Base-by-base conservation (phyloP, 2,113 vertebrate genomes). In the Lophochroa leadbeateri region DNA sequence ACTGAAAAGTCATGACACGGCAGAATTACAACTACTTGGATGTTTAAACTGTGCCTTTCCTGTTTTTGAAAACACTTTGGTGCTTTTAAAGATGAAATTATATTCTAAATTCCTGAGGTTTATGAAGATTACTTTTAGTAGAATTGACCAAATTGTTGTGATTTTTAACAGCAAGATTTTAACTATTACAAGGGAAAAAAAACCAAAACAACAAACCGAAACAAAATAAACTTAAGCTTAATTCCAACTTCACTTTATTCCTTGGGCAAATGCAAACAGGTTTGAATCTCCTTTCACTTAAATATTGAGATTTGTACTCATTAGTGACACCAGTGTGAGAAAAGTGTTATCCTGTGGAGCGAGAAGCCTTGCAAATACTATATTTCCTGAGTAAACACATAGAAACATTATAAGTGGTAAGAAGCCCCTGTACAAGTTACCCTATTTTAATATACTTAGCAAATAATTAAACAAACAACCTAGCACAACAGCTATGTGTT, bases 21-120 rank as follows among this genome's bases (percentile, higher is more conserved):
- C 65, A 85, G 57, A 94, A 89, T 31, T 52, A 49, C 16, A 82
- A 60, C 11, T 52, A 31, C 44, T 53, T 74, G 64, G 55, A 81
- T 78, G 58, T 82, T 91, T 88, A 94, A 93, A 91, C 41, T 77
- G 8, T 41, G 25, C 28, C 69, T 80, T 96, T 97, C 88, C 94
- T 96, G 88, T 11, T 96, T 92, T 76, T 65, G 33, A 92, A 88
- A 3, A 2, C 49, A n/a, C 4, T 81, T 81, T 52, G 7, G 13
- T 77, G 72, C 19, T 21, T 50, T 82, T 69, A 69, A 74, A 65
- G 41, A 69, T 61, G 50, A 68, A 18, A n/a, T 31, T 47, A 17
- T 41, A 28, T 46, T 80, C 12, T 64, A 71, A 72, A 91, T 89
- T 82, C 63, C 57, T 72, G 81, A 85, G 61, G 33, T 82, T 91